Evolutionary conservation across 35 echinoderm and acorn worm genomes (phyloP).

Genomic region (Apostichopus californicus): DNA sequence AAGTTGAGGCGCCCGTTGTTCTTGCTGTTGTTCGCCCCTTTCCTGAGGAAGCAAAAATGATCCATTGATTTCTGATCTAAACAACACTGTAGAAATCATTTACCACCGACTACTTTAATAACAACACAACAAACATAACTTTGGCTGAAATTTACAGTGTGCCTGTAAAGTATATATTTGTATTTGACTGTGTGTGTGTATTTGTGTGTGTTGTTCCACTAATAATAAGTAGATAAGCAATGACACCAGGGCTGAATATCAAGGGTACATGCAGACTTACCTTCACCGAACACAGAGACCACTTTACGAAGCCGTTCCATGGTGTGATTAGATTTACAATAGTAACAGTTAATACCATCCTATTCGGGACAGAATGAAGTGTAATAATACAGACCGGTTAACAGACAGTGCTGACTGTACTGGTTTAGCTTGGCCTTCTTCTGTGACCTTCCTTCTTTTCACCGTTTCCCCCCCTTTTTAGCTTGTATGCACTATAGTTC

Average conservation of each 20-base stretch:
- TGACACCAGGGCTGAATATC: no score
- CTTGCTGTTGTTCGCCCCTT: conserved; percentile 66
- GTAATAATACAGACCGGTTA: no score
- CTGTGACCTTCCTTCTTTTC: not conserved
- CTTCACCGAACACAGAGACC: not conserved
- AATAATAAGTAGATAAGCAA: not conserved
- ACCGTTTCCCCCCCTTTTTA: not conserved
- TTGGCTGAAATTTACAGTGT: no score
- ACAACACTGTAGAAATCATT: no score
- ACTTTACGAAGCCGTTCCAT: conserved; percentile 3
- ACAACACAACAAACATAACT: no score
- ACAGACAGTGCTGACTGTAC: no score
- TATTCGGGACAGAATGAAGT: not conserved
- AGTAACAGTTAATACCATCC: not conserved
- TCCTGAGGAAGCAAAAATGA: conserved; percentile 23
- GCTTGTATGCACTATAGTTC: not conserved
- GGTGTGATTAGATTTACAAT: not conserved
- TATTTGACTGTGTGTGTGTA: no score
- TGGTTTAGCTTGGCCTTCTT: not conserved
- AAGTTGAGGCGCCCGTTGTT: conserved; percentile 69
- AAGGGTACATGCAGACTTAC: not conserved
- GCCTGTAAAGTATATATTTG: no score
- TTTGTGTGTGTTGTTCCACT: not conserved
- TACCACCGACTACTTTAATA: no score
- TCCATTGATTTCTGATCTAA: no score